These are phyloP conservation scores for Cosmorhoe ocellata DNA, from an alignment of 2,888 invertebrate species.

Conservation along the genomic window DNA sequence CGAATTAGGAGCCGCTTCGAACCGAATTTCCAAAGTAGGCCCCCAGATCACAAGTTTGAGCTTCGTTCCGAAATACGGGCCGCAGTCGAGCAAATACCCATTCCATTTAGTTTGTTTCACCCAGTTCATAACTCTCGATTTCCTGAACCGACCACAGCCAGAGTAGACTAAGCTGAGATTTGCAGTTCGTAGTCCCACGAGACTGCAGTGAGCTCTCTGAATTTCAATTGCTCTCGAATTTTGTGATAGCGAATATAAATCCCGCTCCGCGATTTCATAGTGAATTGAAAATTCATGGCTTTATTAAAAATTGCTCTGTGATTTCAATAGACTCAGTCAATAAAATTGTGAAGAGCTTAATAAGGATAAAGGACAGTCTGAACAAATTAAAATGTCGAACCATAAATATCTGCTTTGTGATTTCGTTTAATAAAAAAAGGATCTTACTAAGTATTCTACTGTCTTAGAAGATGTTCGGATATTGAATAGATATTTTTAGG, in stretches of 20 bases:
- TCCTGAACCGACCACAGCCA: neutral
- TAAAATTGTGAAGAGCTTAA: too few species aligned
- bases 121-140: neutral
- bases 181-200: conserved; percentile 16
- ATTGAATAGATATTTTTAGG: too few species aligned
- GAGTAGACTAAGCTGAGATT: conserved; percentile 17
- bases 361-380: too few species aligned
- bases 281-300: conserved; percentile 8
- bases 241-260: conserved; percentile 21
- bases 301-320: conserved; percentile 5
- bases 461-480: too few species aligned
- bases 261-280: conserved; percentile 7
- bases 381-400: too few species aligned
- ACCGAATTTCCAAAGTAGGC: too few species aligned
- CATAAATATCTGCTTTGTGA: too few species aligned
- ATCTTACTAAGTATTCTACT: too few species aligned
- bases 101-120: neutral
- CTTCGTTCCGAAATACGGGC: too few species aligned
- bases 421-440: too few species aligned
- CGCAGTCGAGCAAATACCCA: neutral
- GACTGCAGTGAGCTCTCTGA: conserved; percentile 7
- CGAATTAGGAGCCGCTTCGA: too few species aligned
- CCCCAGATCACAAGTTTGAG: too few species aligned
- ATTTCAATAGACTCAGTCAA: neutral
- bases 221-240: conserved; percentile 21